Evolutionary conservation across 2,797 vertebrate species (phyloP).

Genomic region (Helicolenus hilgendorfi): DNA sequence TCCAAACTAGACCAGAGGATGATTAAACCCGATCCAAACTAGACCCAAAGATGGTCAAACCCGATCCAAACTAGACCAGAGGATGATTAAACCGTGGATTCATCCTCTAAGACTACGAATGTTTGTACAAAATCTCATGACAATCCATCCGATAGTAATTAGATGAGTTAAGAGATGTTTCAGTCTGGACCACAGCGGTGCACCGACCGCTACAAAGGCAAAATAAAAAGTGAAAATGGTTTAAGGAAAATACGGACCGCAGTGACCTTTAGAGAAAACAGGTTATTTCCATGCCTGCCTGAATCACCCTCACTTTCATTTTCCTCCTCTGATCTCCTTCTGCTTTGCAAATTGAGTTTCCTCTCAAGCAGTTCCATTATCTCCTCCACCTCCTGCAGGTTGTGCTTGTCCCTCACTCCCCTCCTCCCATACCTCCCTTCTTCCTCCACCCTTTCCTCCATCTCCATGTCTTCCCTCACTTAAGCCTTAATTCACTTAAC

Average conservation of each 20-base stretch:
- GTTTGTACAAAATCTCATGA: no score
- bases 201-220: no score
- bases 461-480: conserved; percentile 29
- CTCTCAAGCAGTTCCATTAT: conserved; percentile 51
- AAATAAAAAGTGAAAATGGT: no score
- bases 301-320: neutral
- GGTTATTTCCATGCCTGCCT: neutral
- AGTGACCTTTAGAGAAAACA: neutral
- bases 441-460: conserved; percentile 18
- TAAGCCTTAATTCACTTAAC: conserved; percentile 63
- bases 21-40: no score
- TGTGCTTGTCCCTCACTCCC: neutral
- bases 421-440: neutral
- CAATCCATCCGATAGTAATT: neutral
- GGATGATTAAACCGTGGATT: no score
- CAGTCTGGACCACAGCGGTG: neutral
- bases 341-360: conserved; percentile 55
- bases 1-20: no score
- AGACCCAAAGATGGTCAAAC: no score
- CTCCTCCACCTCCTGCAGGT: conserved; percentile 49
- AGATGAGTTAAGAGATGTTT: neutral
- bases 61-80: no score
- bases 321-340: neutral
- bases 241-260: neutral
- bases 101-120: no score